Conservation (phyloP, 2,113 vertebrate genomes). For the Pelecanus crispus region DNA sequence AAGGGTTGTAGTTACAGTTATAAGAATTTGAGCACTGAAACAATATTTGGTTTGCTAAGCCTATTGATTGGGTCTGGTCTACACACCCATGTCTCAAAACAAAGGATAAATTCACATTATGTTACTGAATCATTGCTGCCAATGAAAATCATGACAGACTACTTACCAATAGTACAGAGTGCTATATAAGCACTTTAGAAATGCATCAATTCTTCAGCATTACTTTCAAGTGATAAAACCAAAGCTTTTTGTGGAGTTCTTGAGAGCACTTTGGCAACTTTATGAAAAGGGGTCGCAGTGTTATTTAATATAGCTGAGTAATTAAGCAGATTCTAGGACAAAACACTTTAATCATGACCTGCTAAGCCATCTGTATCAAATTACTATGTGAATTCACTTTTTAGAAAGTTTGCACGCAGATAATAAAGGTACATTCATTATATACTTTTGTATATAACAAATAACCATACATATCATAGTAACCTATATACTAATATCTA, state of each 20-base stretch:
- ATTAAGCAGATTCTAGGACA: not conserved
- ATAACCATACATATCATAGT: not conserved
- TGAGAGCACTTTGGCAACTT: not conserved
- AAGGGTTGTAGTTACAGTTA: not conserved
- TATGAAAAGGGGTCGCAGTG: not conserved
- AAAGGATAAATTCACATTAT: constrained; percentile 47
- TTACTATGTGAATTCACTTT: not conserved
- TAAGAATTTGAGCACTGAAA: not conserved
- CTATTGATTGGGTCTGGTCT: constrained; percentile 54
- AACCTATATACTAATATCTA: not conserved
- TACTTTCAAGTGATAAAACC: not conserved
- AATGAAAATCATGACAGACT: constrained; percentile 69
- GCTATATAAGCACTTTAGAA: not conserved
- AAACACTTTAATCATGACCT: not conserved
- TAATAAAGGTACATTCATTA: not conserved
- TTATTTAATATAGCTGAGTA: not conserved
- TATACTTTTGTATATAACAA: not conserved
- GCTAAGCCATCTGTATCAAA: not conserved
- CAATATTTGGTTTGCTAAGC: not conserved
- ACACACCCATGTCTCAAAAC: constrained; percentile 67
- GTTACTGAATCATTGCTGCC: constrained; percentile 71
- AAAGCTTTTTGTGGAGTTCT: not conserved
- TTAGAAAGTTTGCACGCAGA: not conserved
- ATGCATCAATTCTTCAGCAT: not conserved
- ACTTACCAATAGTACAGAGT: not conserved